A percentile compares a stretch with the other conserved stretches of the same genome.
Conservation (phyloP, 1,140 invertebrate genomes). For the Lineus longissimus region DNA sequence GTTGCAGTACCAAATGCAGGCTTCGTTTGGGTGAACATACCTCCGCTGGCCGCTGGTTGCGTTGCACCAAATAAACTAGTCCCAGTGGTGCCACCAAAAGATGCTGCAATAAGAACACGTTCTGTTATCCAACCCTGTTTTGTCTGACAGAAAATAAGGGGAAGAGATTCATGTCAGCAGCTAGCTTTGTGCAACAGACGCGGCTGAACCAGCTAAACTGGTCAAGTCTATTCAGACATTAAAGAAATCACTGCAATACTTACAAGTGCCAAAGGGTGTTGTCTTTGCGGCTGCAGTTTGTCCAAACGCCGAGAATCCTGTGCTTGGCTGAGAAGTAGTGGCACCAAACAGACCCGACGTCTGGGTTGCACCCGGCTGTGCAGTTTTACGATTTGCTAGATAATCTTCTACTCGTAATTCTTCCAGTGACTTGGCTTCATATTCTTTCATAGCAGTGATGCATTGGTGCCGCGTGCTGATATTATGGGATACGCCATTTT, state of each 20-base stretch:
- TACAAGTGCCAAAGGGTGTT: neutral
- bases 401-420: slow-evolving; percentile 94
- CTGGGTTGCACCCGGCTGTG: slow-evolving; percentile 30
- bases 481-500: slow-evolving; percentile 73
- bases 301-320: slow-evolving; percentile 1
- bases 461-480: slow-evolving; percentile 91
- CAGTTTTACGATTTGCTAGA: slow-evolving; percentile 77
- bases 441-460: slow-evolving; percentile 97
- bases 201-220: too few species aligned
- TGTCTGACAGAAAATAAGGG: too few species aligned
- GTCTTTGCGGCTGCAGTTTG: neutral
- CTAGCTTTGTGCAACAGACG: too few species aligned
- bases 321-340: slow-evolving; percentile 13
- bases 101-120: too few species aligned
- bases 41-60: slow-evolving; percentile 16
- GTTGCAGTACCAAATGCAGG: slow-evolving; percentile 39
- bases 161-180: too few species aligned
- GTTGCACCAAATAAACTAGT: slow-evolving; percentile 15
- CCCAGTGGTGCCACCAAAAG: too few species aligned
- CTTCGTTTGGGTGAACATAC: slow-evolving; percentile 46
- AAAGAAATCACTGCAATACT: too few species aligned
- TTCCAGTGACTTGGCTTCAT: slow-evolving; percentile 89
- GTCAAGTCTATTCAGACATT: too few species aligned
- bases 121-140: too few species aligned
- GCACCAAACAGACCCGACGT: slow-evolving; percentile 41